Evolutionary conservation across 2,113 vertebrate genomes (phyloP).

Genomic region (Empidonax traillii): DNA sequence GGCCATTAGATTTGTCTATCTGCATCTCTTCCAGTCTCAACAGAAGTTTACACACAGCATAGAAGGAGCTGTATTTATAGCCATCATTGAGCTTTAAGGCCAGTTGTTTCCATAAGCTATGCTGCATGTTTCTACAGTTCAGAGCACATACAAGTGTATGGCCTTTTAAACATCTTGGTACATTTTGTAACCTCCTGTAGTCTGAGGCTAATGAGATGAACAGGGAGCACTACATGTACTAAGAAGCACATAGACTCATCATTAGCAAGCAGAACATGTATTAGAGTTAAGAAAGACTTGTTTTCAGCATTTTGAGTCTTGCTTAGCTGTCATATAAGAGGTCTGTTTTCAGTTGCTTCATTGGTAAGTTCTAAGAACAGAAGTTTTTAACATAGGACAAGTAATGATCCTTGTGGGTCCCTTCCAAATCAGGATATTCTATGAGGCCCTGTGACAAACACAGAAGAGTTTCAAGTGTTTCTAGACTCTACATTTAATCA

Average conservation of each 20-base stretch:
- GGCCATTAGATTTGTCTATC: neutral
- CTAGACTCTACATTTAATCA: neutral
- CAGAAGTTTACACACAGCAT: neutral
- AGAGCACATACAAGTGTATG: neutral
- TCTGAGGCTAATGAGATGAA: rapidly evolving
- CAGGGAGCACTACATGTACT: neutral
- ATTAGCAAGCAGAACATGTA: neutral
- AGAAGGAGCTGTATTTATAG: neutral
- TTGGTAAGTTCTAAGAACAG: neutral
- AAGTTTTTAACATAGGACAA: neutral
- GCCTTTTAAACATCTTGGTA: neutral
- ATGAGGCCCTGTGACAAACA: neutral
- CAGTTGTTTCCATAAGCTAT: neutral
- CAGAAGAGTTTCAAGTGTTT: neutral
- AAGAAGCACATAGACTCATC: neutral
- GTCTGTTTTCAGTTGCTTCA: neutral
- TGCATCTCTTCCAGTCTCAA: neutral
- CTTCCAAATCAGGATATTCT: neutral
- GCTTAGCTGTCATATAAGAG: neutral
- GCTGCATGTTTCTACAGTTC: neutral
- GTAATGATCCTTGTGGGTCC: neutral
- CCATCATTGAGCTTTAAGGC: neutral
- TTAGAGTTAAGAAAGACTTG: neutral
- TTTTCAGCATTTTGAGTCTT: neutral
- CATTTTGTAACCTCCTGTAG: neutral